Evolutionary conservation across 2,797 vertebrate genomes (phyloP), one percentile per base, ranked within the genome.

Genomic region (Periparus ater): DNA sequence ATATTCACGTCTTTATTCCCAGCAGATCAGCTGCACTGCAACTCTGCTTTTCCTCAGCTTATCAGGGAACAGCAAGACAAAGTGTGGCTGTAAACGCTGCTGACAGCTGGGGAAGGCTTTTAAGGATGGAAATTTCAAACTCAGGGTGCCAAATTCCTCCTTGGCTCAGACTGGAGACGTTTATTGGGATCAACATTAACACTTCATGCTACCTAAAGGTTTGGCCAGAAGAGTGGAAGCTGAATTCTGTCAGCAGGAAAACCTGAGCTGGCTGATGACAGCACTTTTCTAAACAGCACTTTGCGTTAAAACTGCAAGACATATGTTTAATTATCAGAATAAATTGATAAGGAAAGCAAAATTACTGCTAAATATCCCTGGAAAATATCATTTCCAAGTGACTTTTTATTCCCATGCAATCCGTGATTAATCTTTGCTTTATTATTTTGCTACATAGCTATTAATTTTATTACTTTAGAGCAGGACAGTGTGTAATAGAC

Each of bases 31-130:
- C 53, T 1, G 6, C 54, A 44, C 2, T 48, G 73, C 38, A 82
- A 8, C 48, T 62, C 75, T 63, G 42, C 58, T 85, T 55, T 32
- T 55, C 4, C 75, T 57, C 72, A 71, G 36, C 42, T 51, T 15
- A 17, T 47, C 70, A 78, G 22, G n/a, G 25, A 48, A 3, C 36
- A 68, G 54, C 72, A 53, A 70, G 93, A 90, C 18, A 7, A 72
- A 88, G 66, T 0, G 22, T 17, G 66, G 4, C 86, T 55, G 66
- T 11, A 54, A 87, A 42, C 0, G 0, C 0, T 1, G 4, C 14
- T 65, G 93, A 76, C 88, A 89, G 94, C 75, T n/a, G 7, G 70
- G 58, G 17, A 42, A 55, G 48, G 18, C 36, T 55, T 36, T 15
- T 25, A 6, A 40, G 60, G 18, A 42, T 4, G 48, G 48, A 18